phyloP scores from a whole-genome alignment of 2,797 vertebrate species.

The Alfaro cultratus region DNA sequence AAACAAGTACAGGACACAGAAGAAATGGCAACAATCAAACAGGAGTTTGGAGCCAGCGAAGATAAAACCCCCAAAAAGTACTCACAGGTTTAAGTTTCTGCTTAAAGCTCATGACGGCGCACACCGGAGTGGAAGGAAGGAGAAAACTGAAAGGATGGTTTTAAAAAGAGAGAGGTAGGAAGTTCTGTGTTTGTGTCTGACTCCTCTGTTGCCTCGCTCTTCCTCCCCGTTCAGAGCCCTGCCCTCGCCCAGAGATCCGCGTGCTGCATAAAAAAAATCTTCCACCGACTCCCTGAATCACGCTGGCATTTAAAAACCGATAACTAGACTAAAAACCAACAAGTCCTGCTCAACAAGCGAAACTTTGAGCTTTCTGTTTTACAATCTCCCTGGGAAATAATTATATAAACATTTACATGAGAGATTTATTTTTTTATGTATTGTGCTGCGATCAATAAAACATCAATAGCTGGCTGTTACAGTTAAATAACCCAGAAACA shows the following conservation, averaged over 20 bases:
- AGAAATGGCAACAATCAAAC: slow-evolving; percentile 5
- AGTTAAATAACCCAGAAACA: slow-evolving; percentile 6
- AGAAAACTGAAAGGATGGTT: slow-evolving; percentile 36
- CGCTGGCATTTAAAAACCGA: neutral
- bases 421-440: slow-evolving; percentile 1
- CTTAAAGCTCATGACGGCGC: slow-evolving; percentile 81
- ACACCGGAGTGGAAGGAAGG: slow-evolving; percentile 46
- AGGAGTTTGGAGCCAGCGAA: slow-evolving; percentile 6
- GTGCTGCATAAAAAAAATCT: slow-evolving; percentile 23
- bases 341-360: neutral
- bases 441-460: neutral
- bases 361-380: neutral
- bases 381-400: neutral
- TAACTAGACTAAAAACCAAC: neutral
- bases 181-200: slow-evolving; percentile 29
- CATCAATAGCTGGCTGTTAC: neutral
- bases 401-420: slow-evolving; percentile 5
- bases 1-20: neutral
- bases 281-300: slow-evolving; percentile 1
- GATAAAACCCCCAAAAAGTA: slow-evolving; percentile 42
- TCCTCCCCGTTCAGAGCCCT: slow-evolving; percentile 49
- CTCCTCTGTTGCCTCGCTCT: slow-evolving; percentile 40
- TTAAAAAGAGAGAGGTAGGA: slow-evolving; percentile 28
- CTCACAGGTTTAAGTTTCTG: slow-evolving; percentile 83
- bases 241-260: slow-evolving; percentile 43